Conservation (phyloP, 2,797 vertebrate species). For the Falco peregrinus region DNA sequence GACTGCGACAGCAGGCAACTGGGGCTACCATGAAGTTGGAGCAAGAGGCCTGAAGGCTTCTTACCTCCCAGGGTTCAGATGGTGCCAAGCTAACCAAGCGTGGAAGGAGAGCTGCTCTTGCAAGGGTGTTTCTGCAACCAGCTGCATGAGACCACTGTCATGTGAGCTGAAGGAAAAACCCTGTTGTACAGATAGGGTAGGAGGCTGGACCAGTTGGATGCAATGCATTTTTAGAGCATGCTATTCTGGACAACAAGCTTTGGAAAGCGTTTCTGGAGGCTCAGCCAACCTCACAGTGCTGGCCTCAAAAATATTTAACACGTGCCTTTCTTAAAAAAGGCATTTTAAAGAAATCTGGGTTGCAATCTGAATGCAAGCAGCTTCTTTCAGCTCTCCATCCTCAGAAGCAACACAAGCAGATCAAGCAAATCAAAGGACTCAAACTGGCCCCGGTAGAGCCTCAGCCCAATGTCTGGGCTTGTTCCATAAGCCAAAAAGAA, state of each 20-base stretch:
- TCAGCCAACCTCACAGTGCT: not conserved
- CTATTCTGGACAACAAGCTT: not conserved
- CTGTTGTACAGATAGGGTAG: fast-evolving
- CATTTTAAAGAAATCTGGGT: not conserved
- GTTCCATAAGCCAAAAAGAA: not conserved
- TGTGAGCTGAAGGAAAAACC: not conserved
- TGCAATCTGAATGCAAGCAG: not conserved
- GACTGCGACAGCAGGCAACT: not conserved
- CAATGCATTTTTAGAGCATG: not conserved
- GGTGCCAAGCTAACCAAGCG: not conserved
- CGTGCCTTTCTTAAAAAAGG: not conserved
- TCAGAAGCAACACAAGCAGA: not conserved
- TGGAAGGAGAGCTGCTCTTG: not conserved
- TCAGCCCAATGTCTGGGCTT: not conserved
- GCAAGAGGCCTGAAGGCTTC: not conserved
- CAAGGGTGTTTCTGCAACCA: not conserved
- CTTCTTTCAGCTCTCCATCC: not conserved
- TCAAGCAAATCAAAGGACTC: not conserved
- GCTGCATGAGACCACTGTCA: not conserved
- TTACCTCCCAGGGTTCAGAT: not conserved
- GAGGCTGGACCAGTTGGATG: not conserved
- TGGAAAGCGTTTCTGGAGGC: not conserved
- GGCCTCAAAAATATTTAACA: not conserved
- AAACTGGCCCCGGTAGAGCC: not conserved
- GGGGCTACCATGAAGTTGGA: not conserved